Conservation (phyloP, 2,113 vertebrate genomes). For the Anolis carolinensis region DNA sequence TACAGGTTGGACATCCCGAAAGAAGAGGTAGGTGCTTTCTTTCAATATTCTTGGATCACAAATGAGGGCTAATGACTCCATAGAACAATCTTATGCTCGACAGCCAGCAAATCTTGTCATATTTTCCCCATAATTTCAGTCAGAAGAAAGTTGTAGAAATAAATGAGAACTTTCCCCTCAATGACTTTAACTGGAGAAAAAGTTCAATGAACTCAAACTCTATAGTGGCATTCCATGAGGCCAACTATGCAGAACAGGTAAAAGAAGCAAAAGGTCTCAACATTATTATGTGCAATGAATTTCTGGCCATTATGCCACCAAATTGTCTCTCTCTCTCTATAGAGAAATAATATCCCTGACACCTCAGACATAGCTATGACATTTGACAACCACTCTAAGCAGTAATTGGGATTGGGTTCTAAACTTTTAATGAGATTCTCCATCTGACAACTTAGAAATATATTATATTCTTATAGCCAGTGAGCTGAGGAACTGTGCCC, state of each 20-base stretch:
- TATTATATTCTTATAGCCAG: constrained; percentile 53
- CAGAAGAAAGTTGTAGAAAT: neutral
- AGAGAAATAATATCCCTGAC: constrained; percentile 31
- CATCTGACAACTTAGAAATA: constrained; percentile 50
- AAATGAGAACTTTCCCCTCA: neutral
- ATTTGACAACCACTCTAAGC: constrained; percentile 51
- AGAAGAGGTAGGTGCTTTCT: neutral
- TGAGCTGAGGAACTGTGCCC: constrained; percentile 25
- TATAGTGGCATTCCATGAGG: neutral
- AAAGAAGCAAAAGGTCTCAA: neutral
- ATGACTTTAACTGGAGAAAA: neutral
- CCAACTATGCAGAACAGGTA: constrained; percentile 14
- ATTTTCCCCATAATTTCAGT: neutral
- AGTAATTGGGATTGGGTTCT: constrained; percentile 56
- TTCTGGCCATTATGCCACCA: constrained; percentile 13
- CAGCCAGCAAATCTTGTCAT: neutral
- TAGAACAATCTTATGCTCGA: neutral
- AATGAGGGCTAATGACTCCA: too few relatives aligned
- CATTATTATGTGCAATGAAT: constrained; percentile 12
- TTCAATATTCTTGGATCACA: neutral
- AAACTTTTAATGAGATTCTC: constrained; percentile 41
- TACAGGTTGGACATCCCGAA: too few relatives aligned
- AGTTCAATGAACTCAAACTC: constrained; percentile 7
- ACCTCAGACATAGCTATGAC: constrained; percentile 5
- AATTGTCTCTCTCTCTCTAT: neutral